Percentiles rank a stretch among this genome's conserved stretches.
Conservation (phyloP, 2,797 vertebrate genomes). For the Odontamblyopus lacepedii region DNA sequence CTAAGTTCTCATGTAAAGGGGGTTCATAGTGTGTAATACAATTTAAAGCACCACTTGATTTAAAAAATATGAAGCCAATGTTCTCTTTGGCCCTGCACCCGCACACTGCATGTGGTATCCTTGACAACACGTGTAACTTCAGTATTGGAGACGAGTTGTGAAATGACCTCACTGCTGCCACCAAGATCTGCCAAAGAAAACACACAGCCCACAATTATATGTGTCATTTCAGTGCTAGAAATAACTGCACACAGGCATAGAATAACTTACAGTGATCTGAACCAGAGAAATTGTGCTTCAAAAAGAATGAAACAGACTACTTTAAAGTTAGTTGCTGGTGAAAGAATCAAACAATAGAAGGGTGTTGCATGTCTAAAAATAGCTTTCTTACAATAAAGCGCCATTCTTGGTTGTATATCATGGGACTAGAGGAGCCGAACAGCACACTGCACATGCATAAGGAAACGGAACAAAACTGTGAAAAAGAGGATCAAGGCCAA, state of each 20-base stretch:
- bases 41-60: background rate
- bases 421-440: conserved; percentile 10
- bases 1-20: background rate
- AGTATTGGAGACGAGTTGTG: conserved; percentile 22
- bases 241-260: conserved; percentile 45
- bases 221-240: conserved; percentile 59
- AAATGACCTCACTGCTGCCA: conserved; percentile 57
- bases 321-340: conserved; percentile 60
- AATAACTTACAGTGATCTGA: background rate
- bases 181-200: conserved; percentile 62
- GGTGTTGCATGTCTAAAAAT: conserved; percentile 60
- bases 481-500: conserved; percentile 60
- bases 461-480: background rate
- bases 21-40: conserved; percentile 1
- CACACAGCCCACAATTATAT: conserved; percentile 62
- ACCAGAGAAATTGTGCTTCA: background rate
- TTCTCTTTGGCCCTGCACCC: conserved; percentile 30
- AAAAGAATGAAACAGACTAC: conserved; percentile 35
- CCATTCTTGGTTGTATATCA: background rate
- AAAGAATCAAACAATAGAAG: conserved; percentile 57
- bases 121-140: conserved; percentile 70
- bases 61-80: conserved; percentile 38
- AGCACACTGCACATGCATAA: conserved; percentile 10
- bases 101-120: conserved; percentile 54
- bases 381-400: conserved; percentile 33